These are phyloP conservation scores for Bicyclus anynana DNA, from an alignment of 1,140 invertebrate genomes.

Conservation along the genomic window DNA sequence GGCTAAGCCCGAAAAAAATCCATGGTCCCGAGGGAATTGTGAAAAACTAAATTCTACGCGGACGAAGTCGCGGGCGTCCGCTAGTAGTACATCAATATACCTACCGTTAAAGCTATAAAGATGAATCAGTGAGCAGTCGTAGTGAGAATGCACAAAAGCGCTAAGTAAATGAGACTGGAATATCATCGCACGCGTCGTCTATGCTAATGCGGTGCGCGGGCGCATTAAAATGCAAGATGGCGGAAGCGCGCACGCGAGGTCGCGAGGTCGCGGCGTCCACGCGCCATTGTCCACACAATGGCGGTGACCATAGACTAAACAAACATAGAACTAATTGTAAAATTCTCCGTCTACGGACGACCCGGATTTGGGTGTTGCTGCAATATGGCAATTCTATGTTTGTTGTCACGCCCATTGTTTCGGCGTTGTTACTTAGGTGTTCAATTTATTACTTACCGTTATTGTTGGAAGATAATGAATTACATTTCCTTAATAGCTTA, in stretches of 20 bases:
- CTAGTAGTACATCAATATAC: no score
- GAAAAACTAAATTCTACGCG: no score
- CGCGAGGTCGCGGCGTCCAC: slow-evolving; percentile 62
- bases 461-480: no score
- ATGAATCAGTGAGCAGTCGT: slow-evolving; percentile 22
- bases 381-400: not conserved
- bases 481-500: no score
- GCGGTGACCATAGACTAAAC: slow-evolving; percentile 25
- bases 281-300: slow-evolving; percentile 67
- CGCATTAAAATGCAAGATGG: slow-evolving; percentile 73
- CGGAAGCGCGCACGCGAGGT: slow-evolving; percentile 72
- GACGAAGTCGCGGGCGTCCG: no score
- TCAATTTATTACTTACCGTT: not conserved
- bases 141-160: slow-evolving; percentile 21
- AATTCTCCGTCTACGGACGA: not conserved
- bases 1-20: no score
- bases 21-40: no score
- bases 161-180: slow-evolving; percentile 59
- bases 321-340: not conserved
- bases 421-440: not conserved
- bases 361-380: slow-evolving; percentile 1
- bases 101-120: not conserved
- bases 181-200: slow-evolving; percentile 62
- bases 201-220: slow-evolving; percentile 62
- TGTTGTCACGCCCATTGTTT: slow-evolving; percentile 3